Conservation (phyloP, 2,113 vertebrate genomes). For the Oxyruncus cristatus region DNA sequence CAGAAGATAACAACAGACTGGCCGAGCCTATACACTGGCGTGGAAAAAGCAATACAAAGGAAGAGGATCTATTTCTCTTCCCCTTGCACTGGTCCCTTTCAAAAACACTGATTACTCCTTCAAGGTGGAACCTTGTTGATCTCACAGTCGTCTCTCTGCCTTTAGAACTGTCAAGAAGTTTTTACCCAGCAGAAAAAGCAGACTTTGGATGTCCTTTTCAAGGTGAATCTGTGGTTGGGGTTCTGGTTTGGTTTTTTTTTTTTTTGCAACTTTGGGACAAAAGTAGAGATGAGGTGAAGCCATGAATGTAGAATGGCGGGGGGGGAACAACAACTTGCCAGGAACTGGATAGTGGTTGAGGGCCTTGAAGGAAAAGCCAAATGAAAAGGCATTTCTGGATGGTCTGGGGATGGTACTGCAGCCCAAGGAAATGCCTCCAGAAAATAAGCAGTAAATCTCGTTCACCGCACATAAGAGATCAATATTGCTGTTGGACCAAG, state of each 20-base stretch:
- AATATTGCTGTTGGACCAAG: not conserved
- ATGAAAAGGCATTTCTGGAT: not conserved
- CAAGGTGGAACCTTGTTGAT: not conserved
- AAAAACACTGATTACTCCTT: not conserved
- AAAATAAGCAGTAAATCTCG: not conserved
- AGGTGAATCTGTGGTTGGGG: not conserved
- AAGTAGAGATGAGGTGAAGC: not conserved
- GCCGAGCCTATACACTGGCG: not conserved
- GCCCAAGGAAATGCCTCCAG: not conserved
- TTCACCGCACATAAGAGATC: not conserved
- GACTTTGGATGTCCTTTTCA: not conserved
- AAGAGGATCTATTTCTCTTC: not conserved
- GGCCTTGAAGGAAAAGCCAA: not conserved
- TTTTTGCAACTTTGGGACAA: not conserved
- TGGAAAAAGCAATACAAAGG: not conserved
- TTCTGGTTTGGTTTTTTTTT: not conserved
- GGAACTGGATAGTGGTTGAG: not conserved
- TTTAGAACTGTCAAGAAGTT: not conserved
- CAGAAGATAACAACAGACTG: not conserved
- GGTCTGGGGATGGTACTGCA: not conserved
- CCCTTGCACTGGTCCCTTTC: not conserved
- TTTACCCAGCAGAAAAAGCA: not conserved
- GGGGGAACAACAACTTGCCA: not conserved
- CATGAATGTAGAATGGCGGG: too few relatives aligned
- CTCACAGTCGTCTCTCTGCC: not conserved